Conservation (phyloP, 2,797 vertebrate genomes). For the Gymnodraco acuticeps region DNA sequence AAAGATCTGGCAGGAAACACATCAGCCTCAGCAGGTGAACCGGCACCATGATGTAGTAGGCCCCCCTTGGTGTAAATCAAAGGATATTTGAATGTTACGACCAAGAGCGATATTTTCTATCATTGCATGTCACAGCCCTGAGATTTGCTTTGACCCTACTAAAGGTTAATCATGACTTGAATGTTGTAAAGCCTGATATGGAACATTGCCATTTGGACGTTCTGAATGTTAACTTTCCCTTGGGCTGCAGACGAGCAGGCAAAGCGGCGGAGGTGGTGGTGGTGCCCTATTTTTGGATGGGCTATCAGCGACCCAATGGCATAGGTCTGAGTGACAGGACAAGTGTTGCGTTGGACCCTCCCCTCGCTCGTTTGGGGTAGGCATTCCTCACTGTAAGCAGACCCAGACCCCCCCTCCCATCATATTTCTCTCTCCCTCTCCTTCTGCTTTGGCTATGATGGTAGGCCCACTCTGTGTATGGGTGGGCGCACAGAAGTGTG, state of each 20-base stretch:
- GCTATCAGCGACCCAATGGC: conserved; percentile 76
- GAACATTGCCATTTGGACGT: conserved; percentile 59
- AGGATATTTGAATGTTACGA: conserved; percentile 11
- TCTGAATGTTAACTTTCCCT: conserved; percentile 59
- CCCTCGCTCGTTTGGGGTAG: conserved; percentile 73
- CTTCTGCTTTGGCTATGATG: conserved; percentile 60
- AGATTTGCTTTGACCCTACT: conserved; percentile 23
- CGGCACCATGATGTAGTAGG: conserved; percentile 9
- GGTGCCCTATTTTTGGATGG: conserved; percentile 83
- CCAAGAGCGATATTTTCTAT: conserved; percentile 9
- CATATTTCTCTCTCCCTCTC: conserved; percentile 62
- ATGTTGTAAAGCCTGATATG: conserved; percentile 48
- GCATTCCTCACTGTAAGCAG: conserved; percentile 85
- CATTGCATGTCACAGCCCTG: background rate
- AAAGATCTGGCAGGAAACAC: conserved; percentile 23
- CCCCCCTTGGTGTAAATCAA: conserved; percentile 5
- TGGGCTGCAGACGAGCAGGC: conserved; percentile 59
- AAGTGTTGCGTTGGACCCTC: conserved; percentile 83
- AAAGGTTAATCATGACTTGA: conserved; percentile 57
- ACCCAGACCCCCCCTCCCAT: conserved; percentile 68
- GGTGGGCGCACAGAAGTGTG: conserved; percentile 52
- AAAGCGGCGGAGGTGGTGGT: conserved; percentile 43
- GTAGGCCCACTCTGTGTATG: conserved; percentile 60
- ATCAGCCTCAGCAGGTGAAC: conserved; percentile 13
- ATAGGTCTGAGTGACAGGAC: conserved; percentile 87